phyloP scores from a whole-genome alignment of 2,888 invertebrate species.

The Drosophila ochracea region DNA sequence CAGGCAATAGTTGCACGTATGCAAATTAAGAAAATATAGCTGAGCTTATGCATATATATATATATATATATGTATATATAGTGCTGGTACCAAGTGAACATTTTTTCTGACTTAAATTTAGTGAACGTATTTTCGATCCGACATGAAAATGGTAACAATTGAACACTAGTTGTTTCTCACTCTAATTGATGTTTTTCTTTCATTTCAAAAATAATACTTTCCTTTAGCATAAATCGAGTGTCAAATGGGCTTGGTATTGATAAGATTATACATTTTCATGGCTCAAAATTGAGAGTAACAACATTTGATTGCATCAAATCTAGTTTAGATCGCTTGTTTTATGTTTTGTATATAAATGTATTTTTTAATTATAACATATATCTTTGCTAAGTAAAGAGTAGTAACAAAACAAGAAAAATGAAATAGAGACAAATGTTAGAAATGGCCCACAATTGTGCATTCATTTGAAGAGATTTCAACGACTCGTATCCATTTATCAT shows the following conservation, averaged over 20 bases:
- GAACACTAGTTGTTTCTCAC: constrained; percentile 32
- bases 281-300: constrained; percentile 30
- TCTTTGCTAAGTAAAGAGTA: constrained; percentile 55
- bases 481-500: background rate
- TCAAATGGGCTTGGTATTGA: constrained; percentile 7
- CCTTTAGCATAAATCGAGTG: background rate
- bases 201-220: background rate
- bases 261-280: constrained; percentile 28
- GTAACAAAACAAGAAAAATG: constrained; percentile 9
- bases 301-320: constrained; percentile 22
- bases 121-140: background rate
- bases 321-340: constrained; percentile 39
- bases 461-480: background rate
- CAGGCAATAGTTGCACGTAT: background rate
- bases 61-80: background rate
- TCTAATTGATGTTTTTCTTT: constrained; percentile 3
- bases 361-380: constrained; percentile 46
- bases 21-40: background rate
- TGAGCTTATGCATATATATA: background rate
- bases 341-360: constrained; percentile 66
- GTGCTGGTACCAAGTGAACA: constrained; percentile 1
- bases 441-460: background rate
- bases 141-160: constrained; percentile 1
- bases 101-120: background rate
- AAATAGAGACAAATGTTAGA: constrained; percentile 3